phyloP scores from a whole-genome alignment of 2,113 vertebrate genomes.

The Eidolon helvum region DNA sequence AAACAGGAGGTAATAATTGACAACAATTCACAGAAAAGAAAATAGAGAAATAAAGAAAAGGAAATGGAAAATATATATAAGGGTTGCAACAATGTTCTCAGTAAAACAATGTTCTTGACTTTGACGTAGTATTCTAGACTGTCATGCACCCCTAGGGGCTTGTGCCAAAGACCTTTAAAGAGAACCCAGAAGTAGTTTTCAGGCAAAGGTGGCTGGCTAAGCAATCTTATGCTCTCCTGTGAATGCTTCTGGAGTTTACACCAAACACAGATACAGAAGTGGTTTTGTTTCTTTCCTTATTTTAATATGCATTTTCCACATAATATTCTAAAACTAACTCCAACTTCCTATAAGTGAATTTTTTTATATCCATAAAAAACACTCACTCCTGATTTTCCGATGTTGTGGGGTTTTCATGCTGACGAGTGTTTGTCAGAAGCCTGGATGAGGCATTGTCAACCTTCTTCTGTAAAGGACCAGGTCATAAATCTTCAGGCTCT shows the following conservation, averaged over 20 bases:
- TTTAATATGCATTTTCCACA: background rate
- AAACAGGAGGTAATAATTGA: background rate
- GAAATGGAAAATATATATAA: background rate
- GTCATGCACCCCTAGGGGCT: background rate
- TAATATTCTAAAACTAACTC: background rate
- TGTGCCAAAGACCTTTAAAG: background rate
- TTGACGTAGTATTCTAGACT: background rate
- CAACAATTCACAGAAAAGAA: background rate
- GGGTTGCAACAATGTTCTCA: background rate
- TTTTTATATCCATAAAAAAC: background rate
- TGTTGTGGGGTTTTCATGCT: background rate
- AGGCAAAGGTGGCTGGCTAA: background rate
- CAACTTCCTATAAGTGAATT: background rate
- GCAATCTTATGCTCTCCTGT: fast-evolving
- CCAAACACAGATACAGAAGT: background rate
- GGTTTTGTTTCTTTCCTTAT: background rate
- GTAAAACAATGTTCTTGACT: background rate
- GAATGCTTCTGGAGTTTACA: background rate
- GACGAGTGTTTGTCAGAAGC: background rate
- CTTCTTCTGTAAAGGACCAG: background rate
- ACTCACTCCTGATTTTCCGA: background rate
- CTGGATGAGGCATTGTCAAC: background rate
- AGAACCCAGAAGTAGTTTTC: background rate
- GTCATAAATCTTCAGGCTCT: background rate
- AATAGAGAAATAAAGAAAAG: background rate